Conservation (phyloP, 2,113 vertebrate species). For the Rafetus swinhoei region DNA sequence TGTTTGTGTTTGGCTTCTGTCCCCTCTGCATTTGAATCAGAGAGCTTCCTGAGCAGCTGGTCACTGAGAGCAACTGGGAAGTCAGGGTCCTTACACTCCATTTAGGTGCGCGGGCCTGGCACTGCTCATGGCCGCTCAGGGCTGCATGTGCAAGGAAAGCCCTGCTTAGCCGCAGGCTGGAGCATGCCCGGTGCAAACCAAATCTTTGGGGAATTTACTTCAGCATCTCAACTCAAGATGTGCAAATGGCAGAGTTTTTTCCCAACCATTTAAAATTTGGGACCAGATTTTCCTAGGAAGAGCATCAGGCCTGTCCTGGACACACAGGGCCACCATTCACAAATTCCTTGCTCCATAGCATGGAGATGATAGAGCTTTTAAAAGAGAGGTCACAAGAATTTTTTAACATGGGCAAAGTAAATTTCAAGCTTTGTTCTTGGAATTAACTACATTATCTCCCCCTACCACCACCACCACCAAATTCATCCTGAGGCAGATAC, state of each 20-base stretch:
- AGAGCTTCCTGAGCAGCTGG: not conserved
- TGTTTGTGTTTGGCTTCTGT: not conserved
- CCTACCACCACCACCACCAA: not conserved
- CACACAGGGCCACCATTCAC: not conserved
- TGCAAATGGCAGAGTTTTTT: not conserved
- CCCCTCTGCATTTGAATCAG: not conserved
- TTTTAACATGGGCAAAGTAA: not conserved
- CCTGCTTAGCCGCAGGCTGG: not conserved
- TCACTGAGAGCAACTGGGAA: not conserved
- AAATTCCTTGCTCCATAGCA: not conserved
- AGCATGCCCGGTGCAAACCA: not conserved
- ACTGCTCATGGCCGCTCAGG: not conserved
- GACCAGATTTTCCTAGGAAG: not conserved
- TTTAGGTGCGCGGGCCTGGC: not conserved
- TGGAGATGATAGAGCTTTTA: not conserved
- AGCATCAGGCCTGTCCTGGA: not conserved
- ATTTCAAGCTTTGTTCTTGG: not conserved
- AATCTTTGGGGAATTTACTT: not conserved
- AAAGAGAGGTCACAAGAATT: not conserved
- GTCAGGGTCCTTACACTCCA: not conserved
- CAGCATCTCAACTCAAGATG: not conserved
- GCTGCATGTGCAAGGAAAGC: too few relatives aligned
- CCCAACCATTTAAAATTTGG: not conserved
- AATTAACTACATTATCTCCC: not conserved
- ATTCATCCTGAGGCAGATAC: too few relatives aligned